Base-by-base conservation (phyloP, 2,888 invertebrate species). In the Thecocarcelia acutangulata region DNA sequence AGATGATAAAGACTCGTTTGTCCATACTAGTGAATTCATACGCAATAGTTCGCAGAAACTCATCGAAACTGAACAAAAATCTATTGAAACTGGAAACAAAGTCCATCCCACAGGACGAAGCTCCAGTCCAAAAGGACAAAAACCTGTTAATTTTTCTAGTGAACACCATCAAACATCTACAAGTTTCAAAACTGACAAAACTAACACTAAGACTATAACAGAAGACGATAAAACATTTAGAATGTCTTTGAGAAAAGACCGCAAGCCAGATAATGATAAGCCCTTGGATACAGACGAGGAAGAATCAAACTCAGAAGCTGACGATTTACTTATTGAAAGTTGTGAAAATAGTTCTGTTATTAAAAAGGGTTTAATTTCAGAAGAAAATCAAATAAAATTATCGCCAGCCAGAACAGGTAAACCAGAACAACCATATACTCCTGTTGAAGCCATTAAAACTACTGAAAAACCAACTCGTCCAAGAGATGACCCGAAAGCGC, bases 261-360 rank as follows among this genome's bases (percentile, higher is more conserved):
- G 13, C 15, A 46, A 48, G 28, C 17, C 48, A 12, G 21, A 17
- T 11, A 8, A 3, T 13, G 11, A 3, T 37, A 21, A 46, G 17
- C 54, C 56, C 5, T n/a, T n/a, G 24, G 58, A 66, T 21, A 44
- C 58, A 9, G 64, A 72, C 44, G 72, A 66, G n/a, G 58, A 78
- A 13, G 52, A 72, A 6, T 50, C 19, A 12, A 28, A 15, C n/a
- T 17, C 33, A 1, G 64, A 70, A 28, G 42, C 17, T 37, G 76
- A 77, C 3, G 70, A 70, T 0, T 21, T 70, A 19, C 0, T 77
- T 0, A 48, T 63, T 24, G 70, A 70, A 77, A 70, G 28, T 3
- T 70, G 63, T 40, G 40, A 64, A 70, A 56, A 46, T 13, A 46
- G 12, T 48, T 63, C 37, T n/a, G 15, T 56, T 2, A 21, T 17